Evolutionary conservation across 2,888 invertebrate genomes (phyloP), one percentile per base, ranked within the genome.

Genomic region (Heliconius erato): DNA sequence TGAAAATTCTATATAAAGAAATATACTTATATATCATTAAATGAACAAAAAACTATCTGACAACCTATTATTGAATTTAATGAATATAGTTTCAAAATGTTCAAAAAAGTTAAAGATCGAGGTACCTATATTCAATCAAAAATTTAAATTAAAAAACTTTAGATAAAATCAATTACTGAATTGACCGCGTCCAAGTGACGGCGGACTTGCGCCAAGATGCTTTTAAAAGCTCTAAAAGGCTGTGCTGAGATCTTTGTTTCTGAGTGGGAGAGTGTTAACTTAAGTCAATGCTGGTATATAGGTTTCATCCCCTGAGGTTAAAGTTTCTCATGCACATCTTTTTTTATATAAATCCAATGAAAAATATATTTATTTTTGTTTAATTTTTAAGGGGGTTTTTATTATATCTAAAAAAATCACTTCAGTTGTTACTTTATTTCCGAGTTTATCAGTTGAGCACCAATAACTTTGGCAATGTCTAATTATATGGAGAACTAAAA

Each of bases 181-280:
- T 78, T 78, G 78, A 68, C 67, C 78, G 78, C 78, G 28, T 49
- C 67, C 32, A 78, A 78, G 28, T 65, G 28, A 83, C 80, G 80
- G 80, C 78, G 82, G 79, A 76, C 74, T 78, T 78, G n/a, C n/a
- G n/a, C n/a, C n/a, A n/a, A n/a, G n/a, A n/a, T n/a, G 80, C 79
- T 68, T 78, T 80, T 82, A 82, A 84, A 82, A 84, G 80, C 82
- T 82, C 80, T 71, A 26, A 71, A 44, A 40, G 40, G 72, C 72
- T 82, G 65, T 80, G 84, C 80, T 74, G 80, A 71, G 67, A 74
- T 84, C 84, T 84, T 84, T 82, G 79, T 80, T 32, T 44, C 44
- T 81, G 78, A 83, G 74, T 83, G 83, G 74, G 80, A 78, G 78
- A 77, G 74, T 78, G 72, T 74, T 80, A 67, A 72, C 82, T 76